A percentile compares a stretch with the other conserved stretches of the same genome.
phyloP scores from a whole-genome alignment of 2,888 invertebrate species.

The Drosophila mercatorum region DNA sequence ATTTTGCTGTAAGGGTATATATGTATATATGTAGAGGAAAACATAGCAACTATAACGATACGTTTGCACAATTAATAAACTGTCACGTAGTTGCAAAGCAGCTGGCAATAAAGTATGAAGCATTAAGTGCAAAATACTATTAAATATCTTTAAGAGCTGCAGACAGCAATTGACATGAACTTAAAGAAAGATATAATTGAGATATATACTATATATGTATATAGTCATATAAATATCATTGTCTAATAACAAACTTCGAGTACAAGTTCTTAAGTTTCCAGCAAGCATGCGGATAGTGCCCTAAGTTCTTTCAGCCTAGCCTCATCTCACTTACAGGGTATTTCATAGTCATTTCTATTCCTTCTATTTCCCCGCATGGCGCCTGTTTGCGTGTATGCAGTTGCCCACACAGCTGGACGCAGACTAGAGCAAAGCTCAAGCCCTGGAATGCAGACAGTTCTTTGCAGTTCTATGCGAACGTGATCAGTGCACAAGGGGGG shows the following conservation, averaged over 20 bases:
- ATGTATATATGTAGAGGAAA: background rate
- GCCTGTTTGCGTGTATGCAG: slow-evolving; percentile 17
- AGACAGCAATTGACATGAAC: background rate
- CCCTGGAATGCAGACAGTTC: slow-evolving; percentile 45
- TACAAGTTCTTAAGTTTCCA: no score
- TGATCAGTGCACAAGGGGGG: slow-evolving; percentile 25
- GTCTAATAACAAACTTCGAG: no score
- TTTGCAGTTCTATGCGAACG: slow-evolving; percentile 20
- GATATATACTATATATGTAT: no score
- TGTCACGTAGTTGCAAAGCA: slow-evolving; percentile 59
- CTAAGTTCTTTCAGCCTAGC: no score
- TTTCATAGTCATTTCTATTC: background rate
- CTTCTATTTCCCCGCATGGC: slow-evolving; percentile 20
- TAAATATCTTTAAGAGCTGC: slow-evolving; percentile 14
- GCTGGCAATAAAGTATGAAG: slow-evolving; percentile 35
- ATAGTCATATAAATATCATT: no score
- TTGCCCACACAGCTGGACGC: slow-evolving; percentile 37
- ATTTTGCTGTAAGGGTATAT: background rate
- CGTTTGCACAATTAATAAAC: slow-evolving; percentile 54
- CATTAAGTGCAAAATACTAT: slow-evolving; percentile 23
- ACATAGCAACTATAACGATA: background rate
- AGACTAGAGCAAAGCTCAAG: slow-evolving; percentile 36
- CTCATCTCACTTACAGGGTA: background rate
- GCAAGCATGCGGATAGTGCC: no score
- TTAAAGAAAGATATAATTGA: background rate